Evolutionary conservation across 2,888 invertebrate genomes (phyloP).

Genomic region (Camponotus fellah): DNA sequence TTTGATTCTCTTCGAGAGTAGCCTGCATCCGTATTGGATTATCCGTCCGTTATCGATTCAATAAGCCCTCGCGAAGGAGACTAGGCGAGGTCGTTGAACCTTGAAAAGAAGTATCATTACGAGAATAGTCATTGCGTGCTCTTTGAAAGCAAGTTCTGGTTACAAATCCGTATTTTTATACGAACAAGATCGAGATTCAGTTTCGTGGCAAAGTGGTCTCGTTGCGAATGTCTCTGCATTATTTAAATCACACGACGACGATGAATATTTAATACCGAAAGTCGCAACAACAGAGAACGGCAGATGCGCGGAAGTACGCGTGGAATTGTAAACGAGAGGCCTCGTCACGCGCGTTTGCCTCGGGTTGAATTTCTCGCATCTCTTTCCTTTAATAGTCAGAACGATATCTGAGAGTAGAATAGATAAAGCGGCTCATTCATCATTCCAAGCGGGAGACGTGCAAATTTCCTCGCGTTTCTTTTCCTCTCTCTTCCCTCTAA

Average conservation of each 20-base stretch:
- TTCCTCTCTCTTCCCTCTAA: conserved; percentile 45
- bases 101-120: background rate
- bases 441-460: conserved; percentile 56
- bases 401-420: conserved; percentile 47
- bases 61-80: conserved; percentile 21
- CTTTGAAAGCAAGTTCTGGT: background rate
- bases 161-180: conserved; percentile 12
- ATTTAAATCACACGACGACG: conserved; percentile 43
- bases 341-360: conserved; percentile 27
- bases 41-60: conserved; percentile 52
- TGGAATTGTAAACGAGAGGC: conserved; percentile 44
- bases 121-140: background rate
- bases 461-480: conserved; percentile 57
- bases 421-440: conserved; percentile 63
- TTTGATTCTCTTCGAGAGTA: conserved; percentile 19
- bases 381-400: conserved; percentile 49
- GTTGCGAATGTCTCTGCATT: conserved; percentile 33
- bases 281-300: conserved; percentile 31
- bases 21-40: conserved; percentile 47
- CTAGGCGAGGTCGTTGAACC: conserved; percentile 32
- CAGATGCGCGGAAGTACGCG: conserved; percentile 3
- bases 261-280: conserved; percentile 50
- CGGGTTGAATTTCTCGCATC: conserved; percentile 35
- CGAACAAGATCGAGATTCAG: background rate
- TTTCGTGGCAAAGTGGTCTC: background rate